Evolutionary conservation across 2,888 invertebrate genomes (phyloP).

Genomic region (Thereva nobilitata): DNA sequence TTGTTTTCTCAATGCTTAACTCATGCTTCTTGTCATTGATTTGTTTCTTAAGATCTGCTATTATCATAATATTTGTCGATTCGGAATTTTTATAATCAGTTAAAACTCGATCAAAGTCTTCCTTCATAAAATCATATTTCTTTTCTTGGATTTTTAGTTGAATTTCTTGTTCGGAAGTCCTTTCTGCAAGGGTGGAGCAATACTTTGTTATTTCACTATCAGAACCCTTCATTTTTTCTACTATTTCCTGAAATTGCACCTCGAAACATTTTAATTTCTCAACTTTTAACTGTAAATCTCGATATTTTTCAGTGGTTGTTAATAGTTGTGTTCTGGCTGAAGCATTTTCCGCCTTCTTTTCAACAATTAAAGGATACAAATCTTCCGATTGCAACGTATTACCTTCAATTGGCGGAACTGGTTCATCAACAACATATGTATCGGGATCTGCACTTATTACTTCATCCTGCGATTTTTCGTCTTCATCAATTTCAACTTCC

Average conservation of each 20-base stretch:
- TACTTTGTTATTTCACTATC: constrained; percentile 48
- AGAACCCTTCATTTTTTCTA: constrained; percentile 46
- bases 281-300: constrained; percentile 46
- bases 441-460: background rate
- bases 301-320: constrained; percentile 43
- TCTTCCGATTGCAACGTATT: background rate
- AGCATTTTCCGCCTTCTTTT: constrained; percentile 42
- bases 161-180: constrained; percentile 47
- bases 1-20: constrained; percentile 41
- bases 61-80: constrained; percentile 47
- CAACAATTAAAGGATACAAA: constrained; percentile 48
- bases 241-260: constrained; percentile 40
- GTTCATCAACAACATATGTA: background rate
- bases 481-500: background rate
- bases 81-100: constrained; percentile 48
- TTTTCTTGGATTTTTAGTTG: constrained; percentile 47
- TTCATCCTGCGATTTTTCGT: background rate
- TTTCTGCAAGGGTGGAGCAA: constrained; percentile 49
- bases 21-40: constrained; percentile 45
- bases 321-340: constrained; percentile 41
- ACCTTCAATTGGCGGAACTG: background rate
- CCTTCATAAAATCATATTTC: constrained; percentile 51
- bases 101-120: constrained; percentile 52
- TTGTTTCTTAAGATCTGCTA: constrained; percentile 47
- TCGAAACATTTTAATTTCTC: constrained; percentile 51